phyloP scores from a whole-genome alignment of 2,797 vertebrate genomes.

The Enteromius trimaculatus region DNA sequence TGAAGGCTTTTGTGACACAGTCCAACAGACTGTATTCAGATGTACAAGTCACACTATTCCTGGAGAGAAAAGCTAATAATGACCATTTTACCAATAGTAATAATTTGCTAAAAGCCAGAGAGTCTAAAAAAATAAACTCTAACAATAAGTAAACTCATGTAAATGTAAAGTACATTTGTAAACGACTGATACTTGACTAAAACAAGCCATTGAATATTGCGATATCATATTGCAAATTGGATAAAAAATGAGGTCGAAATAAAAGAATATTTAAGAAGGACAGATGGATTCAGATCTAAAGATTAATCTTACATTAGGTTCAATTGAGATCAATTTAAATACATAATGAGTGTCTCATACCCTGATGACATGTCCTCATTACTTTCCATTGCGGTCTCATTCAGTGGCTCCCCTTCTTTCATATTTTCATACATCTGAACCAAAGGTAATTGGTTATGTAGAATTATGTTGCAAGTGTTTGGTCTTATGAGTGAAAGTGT shows the following conservation, averaged over 20 bases:
- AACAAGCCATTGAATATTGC: background rate
- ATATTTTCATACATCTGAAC: background rate
- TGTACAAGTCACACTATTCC: conserved; percentile 49
- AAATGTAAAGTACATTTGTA: background rate
- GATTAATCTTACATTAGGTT: background rate
- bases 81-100: background rate
- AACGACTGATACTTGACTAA: background rate
- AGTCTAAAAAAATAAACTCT: background rate
- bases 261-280: background rate
- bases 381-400: background rate
- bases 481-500: background rate
- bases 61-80: conserved; percentile 34
- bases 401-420: background rate
- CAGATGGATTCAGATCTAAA: background rate
- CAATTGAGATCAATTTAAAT: background rate
- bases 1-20: conserved; percentile 49
- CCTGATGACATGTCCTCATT: background rate
- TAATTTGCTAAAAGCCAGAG: background rate
- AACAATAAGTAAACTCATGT: background rate
- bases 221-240: background rate
- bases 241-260: background rate
- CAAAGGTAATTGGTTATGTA: too few relatives aligned
- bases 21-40: conserved; percentile 56
- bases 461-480: background rate
- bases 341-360: background rate